Conservation (phyloP, 2,797 vertebrate species). For the Mareca penelope region DNA sequence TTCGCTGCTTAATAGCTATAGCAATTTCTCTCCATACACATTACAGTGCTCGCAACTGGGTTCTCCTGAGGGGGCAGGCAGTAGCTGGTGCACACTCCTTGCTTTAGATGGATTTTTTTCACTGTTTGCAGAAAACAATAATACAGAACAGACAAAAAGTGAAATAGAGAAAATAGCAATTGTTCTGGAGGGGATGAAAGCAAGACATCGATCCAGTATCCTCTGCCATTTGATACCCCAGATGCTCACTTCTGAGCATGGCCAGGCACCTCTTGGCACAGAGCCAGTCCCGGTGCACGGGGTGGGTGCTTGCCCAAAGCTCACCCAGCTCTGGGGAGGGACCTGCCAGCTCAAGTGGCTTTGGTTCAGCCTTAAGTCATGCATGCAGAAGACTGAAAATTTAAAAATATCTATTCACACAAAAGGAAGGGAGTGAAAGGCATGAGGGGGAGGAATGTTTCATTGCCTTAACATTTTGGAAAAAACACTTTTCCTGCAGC, state of each 20-base stretch:
- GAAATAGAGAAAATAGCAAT: background rate
- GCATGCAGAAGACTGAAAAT: background rate
- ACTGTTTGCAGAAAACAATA: background rate
- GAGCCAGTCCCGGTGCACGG: rapidly evolving
- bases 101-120: background rate
- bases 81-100: background rate
- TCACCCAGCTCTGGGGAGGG: background rate
- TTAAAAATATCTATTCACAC: background rate
- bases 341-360: background rate
- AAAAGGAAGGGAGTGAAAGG: background rate
- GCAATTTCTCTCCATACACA: background rate
- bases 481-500: background rate
- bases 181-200: background rate
- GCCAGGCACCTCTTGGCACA: background rate
- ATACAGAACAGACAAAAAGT: background rate
- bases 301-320: background rate
- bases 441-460: background rate
- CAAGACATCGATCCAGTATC: background rate
- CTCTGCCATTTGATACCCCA: background rate
- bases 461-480: background rate
- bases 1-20: slow-evolving; percentile 12
- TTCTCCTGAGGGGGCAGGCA: background rate
- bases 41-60: background rate
- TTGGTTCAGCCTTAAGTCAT: background rate
- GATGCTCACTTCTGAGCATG: background rate